Evolutionary conservation across 2,797 vertebrate genomes (phyloP), one percentile per base, ranked within the genome.

Genomic region (Acropternis orthonyx): DNA sequence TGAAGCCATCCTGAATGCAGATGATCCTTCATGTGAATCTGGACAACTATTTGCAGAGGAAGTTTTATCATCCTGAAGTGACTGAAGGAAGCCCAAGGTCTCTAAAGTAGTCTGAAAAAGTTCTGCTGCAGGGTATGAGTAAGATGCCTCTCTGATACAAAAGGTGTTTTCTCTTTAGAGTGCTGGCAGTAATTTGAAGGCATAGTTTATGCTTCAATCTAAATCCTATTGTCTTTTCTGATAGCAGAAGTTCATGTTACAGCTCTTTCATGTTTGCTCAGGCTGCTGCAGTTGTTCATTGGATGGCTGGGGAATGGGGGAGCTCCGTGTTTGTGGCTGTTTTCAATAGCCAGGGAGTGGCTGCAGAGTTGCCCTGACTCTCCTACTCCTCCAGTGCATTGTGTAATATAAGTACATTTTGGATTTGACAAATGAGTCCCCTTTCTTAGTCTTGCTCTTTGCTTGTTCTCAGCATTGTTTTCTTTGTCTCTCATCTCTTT

Each of bases 401-500:
- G 52, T 43, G 58, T 49, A 66, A 34, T 49, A 34, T 7, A 56
- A 85, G 30, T 16, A 68, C 2, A 0, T 86, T 89, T 63, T 72
- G 39, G 34, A 76, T 81, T 81, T 95, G 90, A 69, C 59, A 82
- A 78, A 86, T 52, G 28, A 84, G 62, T 41, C 46, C 32, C 15
- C 72, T 72, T 30, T 23, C 73, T 87, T 74, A 44, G 12, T 59
- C 88, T 74, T 39, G 27, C 81, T 51, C 81, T 92, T 88, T 82
- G 83, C 77, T 84, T 24, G 44, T 88, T 96, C 86, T 92, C 43
- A 54, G 76, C 27, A 56, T 48, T 82, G 90, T 93, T 89, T 77
- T 68, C 69, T 85, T 91, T 65, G 34, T 66, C 41, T 85, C 37
- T n/a, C 12, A 88, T 88, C 83, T 82, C n/a, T 37, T 72, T 73